Percentiles rank a stretch among this genome's conserved stretches.
These are phyloP conservation scores for Eurytoma californica DNA, from an alignment of 2,888 invertebrate genomes.

Conservation along the genomic window DNA sequence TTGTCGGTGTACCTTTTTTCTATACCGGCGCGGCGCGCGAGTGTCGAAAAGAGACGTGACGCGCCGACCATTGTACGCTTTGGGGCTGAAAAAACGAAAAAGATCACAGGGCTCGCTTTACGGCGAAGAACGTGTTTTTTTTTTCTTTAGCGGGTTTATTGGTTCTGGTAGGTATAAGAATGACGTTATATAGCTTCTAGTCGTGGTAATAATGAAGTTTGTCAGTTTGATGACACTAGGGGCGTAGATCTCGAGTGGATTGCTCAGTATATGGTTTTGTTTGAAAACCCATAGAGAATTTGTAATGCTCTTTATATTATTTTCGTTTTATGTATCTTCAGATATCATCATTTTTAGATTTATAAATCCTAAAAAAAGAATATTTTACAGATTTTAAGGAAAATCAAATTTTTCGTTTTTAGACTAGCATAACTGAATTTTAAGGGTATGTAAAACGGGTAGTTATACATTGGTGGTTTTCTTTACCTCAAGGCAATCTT, in stretches of 20 bases:
- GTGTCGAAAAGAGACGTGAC: conserved; percentile 19
- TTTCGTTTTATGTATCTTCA: no score
- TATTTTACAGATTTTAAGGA: no score
- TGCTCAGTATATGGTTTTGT: background rate
- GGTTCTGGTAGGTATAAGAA: conserved; percentile 12
- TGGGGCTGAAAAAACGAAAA: conserved; percentile 2
- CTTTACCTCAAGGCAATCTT: no score
- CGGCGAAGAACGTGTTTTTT: background rate
- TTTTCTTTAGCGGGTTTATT: conserved; percentile 31
- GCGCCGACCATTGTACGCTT: background rate
- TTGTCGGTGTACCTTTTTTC: background rate
- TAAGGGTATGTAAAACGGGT: no score
- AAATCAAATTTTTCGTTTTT: no score
- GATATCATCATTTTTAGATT: no score
- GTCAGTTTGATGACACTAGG: conserved; percentile 12
- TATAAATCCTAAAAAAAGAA: no score
- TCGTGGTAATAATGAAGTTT: conserved; percentile 16
- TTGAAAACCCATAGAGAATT: no score
- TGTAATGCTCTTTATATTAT: no score
- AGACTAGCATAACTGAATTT: no score
- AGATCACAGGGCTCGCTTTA: background rate
- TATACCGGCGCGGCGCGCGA: background rate
- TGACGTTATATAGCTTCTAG: conserved; percentile 7
- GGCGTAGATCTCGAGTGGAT: conserved; percentile 14
- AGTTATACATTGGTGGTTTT: no score